Conservation (phyloP, 2,888 invertebrate genomes). For the Melieria picta region DNA sequence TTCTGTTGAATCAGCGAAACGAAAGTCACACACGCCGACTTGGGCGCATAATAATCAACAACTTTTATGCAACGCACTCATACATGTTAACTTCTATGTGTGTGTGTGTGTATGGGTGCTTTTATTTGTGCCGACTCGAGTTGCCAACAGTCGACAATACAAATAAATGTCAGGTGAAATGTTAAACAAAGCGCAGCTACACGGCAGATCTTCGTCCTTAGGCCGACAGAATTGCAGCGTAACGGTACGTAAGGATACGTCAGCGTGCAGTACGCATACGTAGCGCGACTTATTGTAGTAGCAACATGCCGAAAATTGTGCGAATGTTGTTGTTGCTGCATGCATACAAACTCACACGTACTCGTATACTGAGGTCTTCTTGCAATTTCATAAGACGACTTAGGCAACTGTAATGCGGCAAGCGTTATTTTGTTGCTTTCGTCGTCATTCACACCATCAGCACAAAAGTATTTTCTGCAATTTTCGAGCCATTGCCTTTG, state of each 20-base stretch:
- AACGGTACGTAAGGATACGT: not conserved
- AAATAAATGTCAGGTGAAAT: conserved; percentile 17
- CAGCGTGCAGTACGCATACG: not conserved
- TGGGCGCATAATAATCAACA: conserved; percentile 19
- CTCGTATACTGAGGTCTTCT: not conserved
- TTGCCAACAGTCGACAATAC: no score
- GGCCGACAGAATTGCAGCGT: not conserved
- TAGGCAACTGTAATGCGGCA: no score
- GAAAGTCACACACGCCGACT: conserved; percentile 11
- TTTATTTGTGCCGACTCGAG: not conserved
- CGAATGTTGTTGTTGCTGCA: not conserved
- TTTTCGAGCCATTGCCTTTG: no score
- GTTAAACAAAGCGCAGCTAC: not conserved
- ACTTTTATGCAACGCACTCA: conserved; percentile 15
- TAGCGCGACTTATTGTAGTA: not conserved
- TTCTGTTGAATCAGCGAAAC: conserved; percentile 18
- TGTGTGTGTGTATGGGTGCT: not conserved
- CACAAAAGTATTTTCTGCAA: no score
- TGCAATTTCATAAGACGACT: not conserved
- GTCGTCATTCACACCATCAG: no score
- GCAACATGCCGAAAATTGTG: not conserved
- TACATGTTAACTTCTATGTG: conserved; percentile 4
- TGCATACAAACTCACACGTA: not conserved
- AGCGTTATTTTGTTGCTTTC: no score
- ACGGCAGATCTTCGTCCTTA: not conserved